Base-by-base conservation (phyloP, 2,888 invertebrate species). In the Tetranychus piercei region DNA sequence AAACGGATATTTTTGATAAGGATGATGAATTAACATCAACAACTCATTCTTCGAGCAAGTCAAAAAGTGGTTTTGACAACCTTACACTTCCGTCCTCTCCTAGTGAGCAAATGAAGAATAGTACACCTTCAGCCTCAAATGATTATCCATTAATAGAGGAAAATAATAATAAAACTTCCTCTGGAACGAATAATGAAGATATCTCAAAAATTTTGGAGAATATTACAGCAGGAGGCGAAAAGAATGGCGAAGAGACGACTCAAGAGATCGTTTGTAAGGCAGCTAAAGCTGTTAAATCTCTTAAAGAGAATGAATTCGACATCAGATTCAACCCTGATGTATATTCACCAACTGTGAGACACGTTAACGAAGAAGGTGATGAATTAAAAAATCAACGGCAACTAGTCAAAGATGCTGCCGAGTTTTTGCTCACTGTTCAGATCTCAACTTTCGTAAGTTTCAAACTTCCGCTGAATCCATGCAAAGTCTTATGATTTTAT, bases 251-350 rank as follows among this genome's bases (percentile, higher is more conserved):
- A 71, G 44, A 71, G 11, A 20, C 71, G 11, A 91, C 91, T 20
- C 89, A 89, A 79, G 91, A 91, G 77, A 84, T 86, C 71, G 92
- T 97, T 0, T 89, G 89, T 79, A 89, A 90, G 77, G 96, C 97
- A 3, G 92, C 94, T 8, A 85, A 88, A 8, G 91, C 93, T 43
- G 95, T 97, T 6, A 93, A 93, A 0, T 97, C 96, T 0, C 86
- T 97, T 7, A 92, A 92, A 82, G 94, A 95, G 79, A 90, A 92
- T 0, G 95, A 95, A 83, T 96, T 97, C 83, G 94, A 94, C 82
- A 91, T 99, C 78, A 88, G 94, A 77, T 99, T 99, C 84, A 99
- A 99, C 85, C 95, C 97, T 0, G 99, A 99, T 84, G 94, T 96
- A 77, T 97, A 91, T 84, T 96, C 96, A 11, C 91, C 92, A 1